These are phyloP conservation scores for Falcunculus frontatus DNA, from an alignment of 2,113 vertebrate species.

Conservation along the genomic window DNA sequence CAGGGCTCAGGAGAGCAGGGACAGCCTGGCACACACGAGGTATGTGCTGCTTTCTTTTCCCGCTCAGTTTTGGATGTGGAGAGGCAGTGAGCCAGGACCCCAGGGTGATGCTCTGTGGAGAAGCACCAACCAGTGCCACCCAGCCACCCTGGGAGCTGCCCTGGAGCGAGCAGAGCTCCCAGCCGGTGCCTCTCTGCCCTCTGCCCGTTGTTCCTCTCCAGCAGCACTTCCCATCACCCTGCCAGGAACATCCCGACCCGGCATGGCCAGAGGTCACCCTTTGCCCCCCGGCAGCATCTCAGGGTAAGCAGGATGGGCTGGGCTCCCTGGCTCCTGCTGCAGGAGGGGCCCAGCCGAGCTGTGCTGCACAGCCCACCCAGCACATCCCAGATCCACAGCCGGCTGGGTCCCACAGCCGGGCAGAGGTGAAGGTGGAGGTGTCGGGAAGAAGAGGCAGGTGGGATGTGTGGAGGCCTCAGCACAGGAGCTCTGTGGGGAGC, in stretches of 20 bases:
- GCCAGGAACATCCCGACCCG: not conserved
- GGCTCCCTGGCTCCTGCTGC: not conserved
- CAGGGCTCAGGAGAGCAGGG: not conserved
- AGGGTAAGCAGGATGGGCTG: constrained; percentile 1
- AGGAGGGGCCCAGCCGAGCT: not conserved
- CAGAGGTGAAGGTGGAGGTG: not conserved
- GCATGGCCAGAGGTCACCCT: not conserved
- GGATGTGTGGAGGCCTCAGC: not conserved
- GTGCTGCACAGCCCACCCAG: not conserved
- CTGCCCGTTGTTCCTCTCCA: not conserved
- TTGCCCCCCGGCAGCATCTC: not conserved
- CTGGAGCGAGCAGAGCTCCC: not conserved
- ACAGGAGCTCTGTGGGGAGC: not conserved
- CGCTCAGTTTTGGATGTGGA: not conserved
- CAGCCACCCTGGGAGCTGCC: not conserved
- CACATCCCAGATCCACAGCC: not conserved
- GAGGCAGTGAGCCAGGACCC: not conserved
- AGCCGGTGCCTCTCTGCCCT: not conserved
- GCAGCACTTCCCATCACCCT: not conserved
- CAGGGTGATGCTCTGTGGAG: not conserved
- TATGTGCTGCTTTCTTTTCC: not conserved
- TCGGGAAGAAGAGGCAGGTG: not conserved
- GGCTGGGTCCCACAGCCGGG: not conserved
- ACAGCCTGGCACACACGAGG: not conserved
- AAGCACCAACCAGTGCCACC: not conserved